phyloP scores from a whole-genome alignment of 2,888 invertebrate species.

The Acanthosepion pharaonis region DNA sequence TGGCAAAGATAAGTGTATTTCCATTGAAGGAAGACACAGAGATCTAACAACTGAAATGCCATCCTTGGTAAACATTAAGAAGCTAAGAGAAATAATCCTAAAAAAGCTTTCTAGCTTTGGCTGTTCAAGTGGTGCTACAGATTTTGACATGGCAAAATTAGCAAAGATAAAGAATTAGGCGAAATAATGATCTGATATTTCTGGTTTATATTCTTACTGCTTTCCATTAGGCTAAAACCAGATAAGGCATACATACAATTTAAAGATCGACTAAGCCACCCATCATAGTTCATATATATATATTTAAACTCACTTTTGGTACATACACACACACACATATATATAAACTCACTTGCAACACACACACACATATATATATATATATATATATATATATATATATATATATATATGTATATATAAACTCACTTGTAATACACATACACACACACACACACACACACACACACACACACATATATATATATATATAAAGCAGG shows the following conservation, averaged over 20 bases:
- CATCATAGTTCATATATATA: background rate
- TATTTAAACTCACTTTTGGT: no score
- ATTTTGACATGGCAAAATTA: background rate
- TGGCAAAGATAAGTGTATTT: constrained; percentile 24
- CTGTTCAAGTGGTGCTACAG: background rate
- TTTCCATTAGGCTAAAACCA: background rate
- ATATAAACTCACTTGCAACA: background rate
- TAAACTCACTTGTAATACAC: no score
- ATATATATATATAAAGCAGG: no score
- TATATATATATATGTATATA: no score
- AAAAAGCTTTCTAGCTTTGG: background rate
- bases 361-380: no score
- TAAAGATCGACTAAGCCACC: background rate
- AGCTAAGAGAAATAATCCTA: background rate
- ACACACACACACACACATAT: no score
- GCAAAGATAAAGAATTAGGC: background rate
- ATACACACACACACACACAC: no score
- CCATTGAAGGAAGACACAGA: background rate
- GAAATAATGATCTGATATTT: background rate
- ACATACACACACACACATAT: background rate
- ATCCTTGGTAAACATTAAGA: background rate
- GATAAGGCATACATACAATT: background rate
- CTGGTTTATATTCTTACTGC: background rate
- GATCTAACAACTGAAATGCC: background rate
- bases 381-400: background rate